Percentiles rank a stretch among this genome's conserved stretches.
These are phyloP conservation scores for Lepidonotus clava DNA, from an alignment of 2,888 invertebrate genomes.

Conservation along the genomic window DNA sequence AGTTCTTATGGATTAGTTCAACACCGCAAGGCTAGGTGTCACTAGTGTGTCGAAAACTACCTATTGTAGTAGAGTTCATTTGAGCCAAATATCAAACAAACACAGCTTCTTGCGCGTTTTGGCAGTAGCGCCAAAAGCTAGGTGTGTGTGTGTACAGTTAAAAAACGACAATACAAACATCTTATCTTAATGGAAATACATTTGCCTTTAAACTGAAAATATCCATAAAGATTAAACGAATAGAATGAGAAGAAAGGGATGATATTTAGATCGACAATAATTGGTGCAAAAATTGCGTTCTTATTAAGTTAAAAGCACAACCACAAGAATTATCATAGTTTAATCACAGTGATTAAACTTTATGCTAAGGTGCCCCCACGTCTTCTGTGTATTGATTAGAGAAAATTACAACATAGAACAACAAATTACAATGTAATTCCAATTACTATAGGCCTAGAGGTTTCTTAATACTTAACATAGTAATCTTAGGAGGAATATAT, in stretches of 20 bases:
- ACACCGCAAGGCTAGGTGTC: background rate
- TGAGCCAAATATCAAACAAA: background rate
- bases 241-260: background rate
- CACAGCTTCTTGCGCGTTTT: background rate
- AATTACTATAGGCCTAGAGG: too few relatives aligned
- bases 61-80: background rate
- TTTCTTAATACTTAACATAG: too few relatives aligned
- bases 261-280: background rate
- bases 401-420: slow-evolving; percentile 5
- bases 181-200: background rate
- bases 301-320: background rate
- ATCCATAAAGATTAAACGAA: background rate
- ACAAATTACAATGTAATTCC: too few relatives aligned
- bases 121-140: background rate
- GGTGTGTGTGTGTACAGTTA: background rate
- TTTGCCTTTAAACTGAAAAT: background rate
- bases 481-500: too few relatives aligned
- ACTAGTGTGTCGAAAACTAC: slow-evolving; percentile 31
- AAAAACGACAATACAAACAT: background rate
- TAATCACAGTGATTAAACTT: slow-evolving; percentile 20
- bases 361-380: background rate
- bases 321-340: background rate
- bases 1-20: background rate
- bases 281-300: background rate
- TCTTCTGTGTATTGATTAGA: background rate